These are phyloP conservation scores for Pteropus alecto DNA, from an alignment of 2,113 vertebrate species.

Conservation along the genomic window DNA sequence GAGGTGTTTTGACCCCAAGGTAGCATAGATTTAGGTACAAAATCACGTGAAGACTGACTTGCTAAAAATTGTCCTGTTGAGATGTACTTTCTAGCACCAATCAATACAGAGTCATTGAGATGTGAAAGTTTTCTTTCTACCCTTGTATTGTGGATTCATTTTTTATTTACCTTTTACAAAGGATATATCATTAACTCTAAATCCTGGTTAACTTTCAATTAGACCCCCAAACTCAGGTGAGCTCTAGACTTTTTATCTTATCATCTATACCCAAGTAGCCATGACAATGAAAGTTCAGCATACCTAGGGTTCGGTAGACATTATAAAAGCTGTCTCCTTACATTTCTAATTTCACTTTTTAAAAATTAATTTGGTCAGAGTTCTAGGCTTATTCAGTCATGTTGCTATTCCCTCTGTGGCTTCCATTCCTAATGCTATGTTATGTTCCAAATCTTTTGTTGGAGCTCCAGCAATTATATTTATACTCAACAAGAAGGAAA, in stretches of 20 bases:
- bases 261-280: accelerated
- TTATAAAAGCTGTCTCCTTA: neutral
- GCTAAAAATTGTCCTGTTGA: neutral
- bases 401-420: neutral
- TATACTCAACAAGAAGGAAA: neutral
- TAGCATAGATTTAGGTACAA: neutral
- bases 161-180: neutral
- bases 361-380: neutral
- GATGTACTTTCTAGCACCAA: neutral
- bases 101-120: neutral
- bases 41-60: neutral
- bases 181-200: neutral
- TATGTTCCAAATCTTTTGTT: neutral
- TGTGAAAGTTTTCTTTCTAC: neutral
- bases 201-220: neutral
- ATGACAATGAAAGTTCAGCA: neutral
- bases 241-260: neutral
- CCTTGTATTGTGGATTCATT: neutral
- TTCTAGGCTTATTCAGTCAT: neutral
- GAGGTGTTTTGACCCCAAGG: neutral
- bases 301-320: neutral
- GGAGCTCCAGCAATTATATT: neutral
- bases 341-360: neutral
- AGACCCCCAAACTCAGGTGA: neutral
- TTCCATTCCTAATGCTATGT: neutral